phyloP scores from a whole-genome alignment of 2,797 vertebrate genomes.

The Leptoclinus maculatus region DNA sequence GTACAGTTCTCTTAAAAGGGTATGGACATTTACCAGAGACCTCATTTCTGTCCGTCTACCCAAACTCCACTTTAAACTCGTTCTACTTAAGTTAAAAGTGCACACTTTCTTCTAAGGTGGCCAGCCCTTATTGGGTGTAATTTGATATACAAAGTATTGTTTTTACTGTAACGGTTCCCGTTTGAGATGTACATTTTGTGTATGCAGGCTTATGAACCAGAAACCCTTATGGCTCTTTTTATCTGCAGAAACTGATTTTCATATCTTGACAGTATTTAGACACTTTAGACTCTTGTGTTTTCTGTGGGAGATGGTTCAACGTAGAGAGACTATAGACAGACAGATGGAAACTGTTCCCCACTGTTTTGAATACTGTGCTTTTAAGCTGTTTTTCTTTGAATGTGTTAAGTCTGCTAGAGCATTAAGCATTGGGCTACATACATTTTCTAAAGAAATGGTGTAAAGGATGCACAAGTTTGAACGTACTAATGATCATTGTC shows the following conservation, averaged over 20 bases:
- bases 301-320: background rate
- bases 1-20: background rate
- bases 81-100: background rate
- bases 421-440: background rate
- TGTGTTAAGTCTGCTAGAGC: constrained; percentile 22
- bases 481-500: background rate
- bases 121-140: background rate
- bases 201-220: background rate
- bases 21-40: background rate
- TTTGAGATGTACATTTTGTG: background rate
- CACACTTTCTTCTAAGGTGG: constrained; percentile 1
- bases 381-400: constrained; percentile 17
- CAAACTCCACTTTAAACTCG: background rate
- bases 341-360: constrained; percentile 3
- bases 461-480: background rate
- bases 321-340: background rate
- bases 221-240: background rate
- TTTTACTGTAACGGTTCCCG: background rate
- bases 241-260: background rate
- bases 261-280: background rate
- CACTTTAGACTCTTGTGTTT: background rate
- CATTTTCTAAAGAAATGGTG: background rate
- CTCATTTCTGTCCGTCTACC: background rate
- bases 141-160: background rate
- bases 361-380: background rate